Base-by-base conservation (phyloP, 2,888 invertebrate species). In the Cryptus armator region DNA sequence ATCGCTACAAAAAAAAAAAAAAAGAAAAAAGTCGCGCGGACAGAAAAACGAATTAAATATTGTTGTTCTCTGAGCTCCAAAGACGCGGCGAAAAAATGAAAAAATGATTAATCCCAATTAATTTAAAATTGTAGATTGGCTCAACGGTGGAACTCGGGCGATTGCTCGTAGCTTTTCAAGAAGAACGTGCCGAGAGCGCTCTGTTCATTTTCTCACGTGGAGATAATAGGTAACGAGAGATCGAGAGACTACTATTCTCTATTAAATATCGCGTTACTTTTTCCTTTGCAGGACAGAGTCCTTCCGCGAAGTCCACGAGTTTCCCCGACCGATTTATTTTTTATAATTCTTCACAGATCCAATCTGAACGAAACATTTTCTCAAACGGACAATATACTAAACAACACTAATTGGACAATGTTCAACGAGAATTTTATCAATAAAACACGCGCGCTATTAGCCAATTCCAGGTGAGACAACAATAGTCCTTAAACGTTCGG, bases 141-240 rank as follows among this genome's bases (percentile, higher is more conserved):
- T 43, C 93, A 46, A 94, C 94, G 9, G 92, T 94, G 51, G 91
- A 94, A 24, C 91, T 95, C 71, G 94, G 95, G 0, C 94, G 94
- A 72, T 90, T 95, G 37, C 92, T 95, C 59, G 90, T 94, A 24
- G 93, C 94, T 0, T 87, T 95, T 9, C 95, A 95, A 87, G 93
- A 94, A 9, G 95, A 95, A 87, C 90, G 95, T 5, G 90, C 93
- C 10, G 91, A 92, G 70, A 88, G 92, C 43, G 93, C 93, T n/a
- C 89, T 90, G 67, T 91, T 86, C 77, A 89, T 92, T 75, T 91
- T 91, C 85, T 90, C 90, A 37, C 85, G 87, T 43, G 89, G 88
- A n/a, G 48, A 46, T 32, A 89, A 88, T 88, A 89, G 88, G 91
- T 91, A 72, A 84, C 46, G 14, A 19, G 67, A 75, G 44, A 62